Conservation (phyloP, 2,888 invertebrate species). For the Ochropacha duplaris region DNA sequence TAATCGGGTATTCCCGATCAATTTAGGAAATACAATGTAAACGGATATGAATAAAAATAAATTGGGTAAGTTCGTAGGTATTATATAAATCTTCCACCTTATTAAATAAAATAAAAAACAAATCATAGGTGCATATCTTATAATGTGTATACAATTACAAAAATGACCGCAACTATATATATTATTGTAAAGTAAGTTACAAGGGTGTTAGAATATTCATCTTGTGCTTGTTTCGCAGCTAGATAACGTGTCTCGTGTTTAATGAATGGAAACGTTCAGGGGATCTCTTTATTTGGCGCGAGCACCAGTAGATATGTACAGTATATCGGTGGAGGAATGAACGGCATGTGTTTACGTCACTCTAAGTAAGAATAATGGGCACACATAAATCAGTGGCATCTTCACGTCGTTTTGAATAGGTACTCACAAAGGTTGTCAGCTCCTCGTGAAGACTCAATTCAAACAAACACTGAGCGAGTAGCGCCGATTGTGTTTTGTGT, state of each 20-base stretch:
- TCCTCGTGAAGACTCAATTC: conserved; percentile 49
- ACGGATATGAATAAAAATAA: not conserved
- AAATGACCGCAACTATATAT: no score
- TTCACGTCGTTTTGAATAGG: conserved; percentile 66
- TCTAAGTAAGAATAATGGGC: conserved; percentile 72
- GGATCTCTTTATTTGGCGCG: conserved; percentile 32
- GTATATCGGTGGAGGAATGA: conserved; percentile 36
- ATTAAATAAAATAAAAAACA: no score
- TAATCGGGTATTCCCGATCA: not conserved
- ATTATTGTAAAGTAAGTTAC: no score
- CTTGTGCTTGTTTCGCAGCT: conserved; percentile 2
- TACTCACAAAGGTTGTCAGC: conserved; percentile 60
- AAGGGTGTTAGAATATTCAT: conserved; percentile 1
- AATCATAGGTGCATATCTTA: no score
- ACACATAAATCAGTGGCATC: conserved; percentile 71
- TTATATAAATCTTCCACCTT: no score
- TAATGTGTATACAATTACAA: no score
- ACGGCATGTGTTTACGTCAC: conserved; percentile 72
- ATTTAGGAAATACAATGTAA: not conserved
- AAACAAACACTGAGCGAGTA: conserved; percentile 38
- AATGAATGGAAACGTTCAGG: conserved; percentile 6
- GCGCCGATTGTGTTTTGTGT: conserved; percentile 34
- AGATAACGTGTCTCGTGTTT: conserved; percentile 6
- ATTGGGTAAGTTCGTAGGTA: not conserved
- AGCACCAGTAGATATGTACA: conserved; percentile 15